Percentiles rank a stretch among this genome's conserved stretches.
Conservation (phyloP, 2,888 invertebrate genomes). For the Cremastinae sp. region DNA sequence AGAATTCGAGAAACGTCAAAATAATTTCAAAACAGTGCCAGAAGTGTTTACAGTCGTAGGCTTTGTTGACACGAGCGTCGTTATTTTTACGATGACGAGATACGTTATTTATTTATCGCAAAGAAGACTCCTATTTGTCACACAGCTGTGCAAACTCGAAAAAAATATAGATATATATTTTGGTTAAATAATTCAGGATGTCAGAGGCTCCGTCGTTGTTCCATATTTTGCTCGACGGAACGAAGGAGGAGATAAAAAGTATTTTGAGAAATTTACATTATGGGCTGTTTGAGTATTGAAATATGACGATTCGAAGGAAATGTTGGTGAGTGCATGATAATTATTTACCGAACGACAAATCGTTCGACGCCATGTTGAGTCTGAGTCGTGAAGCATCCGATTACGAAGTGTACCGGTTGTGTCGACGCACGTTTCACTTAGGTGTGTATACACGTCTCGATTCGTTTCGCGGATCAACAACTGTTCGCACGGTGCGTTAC, state of each 20-base stretch:
- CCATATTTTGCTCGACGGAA: too few species aligned
- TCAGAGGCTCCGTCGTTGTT: too few species aligned
- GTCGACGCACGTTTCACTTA: slow-evolving; percentile 5
- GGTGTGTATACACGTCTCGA: not conserved
- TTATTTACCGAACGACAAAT: slow-evolving; percentile 80
- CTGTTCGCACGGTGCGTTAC: too few species aligned
- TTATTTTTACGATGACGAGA: not conserved
- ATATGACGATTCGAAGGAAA: too few species aligned
- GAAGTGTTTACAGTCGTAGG: not conserved
- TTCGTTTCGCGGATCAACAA: too few species aligned
- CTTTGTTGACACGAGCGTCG: not conserved
- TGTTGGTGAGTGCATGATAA: too few species aligned
- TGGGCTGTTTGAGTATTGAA: too few species aligned
- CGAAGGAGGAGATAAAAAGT: too few species aligned
- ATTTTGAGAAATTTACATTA: too few species aligned
- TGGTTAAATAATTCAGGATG: too few species aligned
- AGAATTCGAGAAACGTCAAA: not conserved
- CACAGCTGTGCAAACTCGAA: not conserved
- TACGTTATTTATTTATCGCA: not conserved
- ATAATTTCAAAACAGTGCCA: not conserved
- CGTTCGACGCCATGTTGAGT: slow-evolving; percentile 80
- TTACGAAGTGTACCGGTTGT: slow-evolving; percentile 55
- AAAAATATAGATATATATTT: too few species aligned
- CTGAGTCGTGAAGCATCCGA: slow-evolving; percentile 75
- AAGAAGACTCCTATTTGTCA: not conserved